Conservation (phyloP, 2,113 vertebrate species). For the Scolopax mira region DNA sequence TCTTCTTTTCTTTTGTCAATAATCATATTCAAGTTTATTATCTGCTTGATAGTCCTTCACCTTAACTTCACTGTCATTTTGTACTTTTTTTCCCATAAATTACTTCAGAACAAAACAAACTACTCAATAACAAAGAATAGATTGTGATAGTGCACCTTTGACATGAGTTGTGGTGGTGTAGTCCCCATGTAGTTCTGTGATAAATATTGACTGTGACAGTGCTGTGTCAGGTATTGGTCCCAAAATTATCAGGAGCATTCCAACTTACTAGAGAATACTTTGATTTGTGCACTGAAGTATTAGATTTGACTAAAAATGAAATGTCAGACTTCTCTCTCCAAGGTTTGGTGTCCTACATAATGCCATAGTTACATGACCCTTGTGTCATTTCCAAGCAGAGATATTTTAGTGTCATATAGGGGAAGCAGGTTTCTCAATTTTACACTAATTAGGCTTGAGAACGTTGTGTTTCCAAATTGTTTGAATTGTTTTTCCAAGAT, state of each 20-base stretch:
- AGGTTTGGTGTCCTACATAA: neutral
- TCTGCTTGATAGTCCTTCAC: conserved; percentile 53
- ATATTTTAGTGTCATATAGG: neutral
- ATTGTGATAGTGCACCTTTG: conserved; percentile 19
- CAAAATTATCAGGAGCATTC: conserved; percentile 51
- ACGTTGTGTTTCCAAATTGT: conserved; percentile 25
- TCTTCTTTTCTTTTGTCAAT: conserved; percentile 33
- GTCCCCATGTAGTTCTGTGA: neutral
- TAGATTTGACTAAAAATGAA: conserved; percentile 45
- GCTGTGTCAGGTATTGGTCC: conserved; percentile 27
- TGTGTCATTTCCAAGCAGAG: conserved; percentile 31
- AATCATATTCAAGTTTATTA: conserved; percentile 59
- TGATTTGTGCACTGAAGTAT: conserved; percentile 20
- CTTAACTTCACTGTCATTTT: conserved; percentile 50
- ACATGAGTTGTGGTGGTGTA: conserved; percentile 11
- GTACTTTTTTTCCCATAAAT: conserved; percentile 72
- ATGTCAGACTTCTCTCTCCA: conserved; percentile 14
- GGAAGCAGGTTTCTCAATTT: conserved; percentile 16
- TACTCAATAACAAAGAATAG: conserved; percentile 46
- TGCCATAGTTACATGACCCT: neutral
- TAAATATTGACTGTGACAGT: conserved; percentile 45
- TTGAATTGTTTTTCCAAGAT: conserved; percentile 29
- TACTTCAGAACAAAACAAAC: conserved; percentile 47
- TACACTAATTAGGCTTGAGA: conserved; percentile 50
- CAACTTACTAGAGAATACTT: neutral